Evolutionary conservation across 2,888 invertebrate genomes (phyloP).

Genomic region (Oxytorus armatus): DNA sequence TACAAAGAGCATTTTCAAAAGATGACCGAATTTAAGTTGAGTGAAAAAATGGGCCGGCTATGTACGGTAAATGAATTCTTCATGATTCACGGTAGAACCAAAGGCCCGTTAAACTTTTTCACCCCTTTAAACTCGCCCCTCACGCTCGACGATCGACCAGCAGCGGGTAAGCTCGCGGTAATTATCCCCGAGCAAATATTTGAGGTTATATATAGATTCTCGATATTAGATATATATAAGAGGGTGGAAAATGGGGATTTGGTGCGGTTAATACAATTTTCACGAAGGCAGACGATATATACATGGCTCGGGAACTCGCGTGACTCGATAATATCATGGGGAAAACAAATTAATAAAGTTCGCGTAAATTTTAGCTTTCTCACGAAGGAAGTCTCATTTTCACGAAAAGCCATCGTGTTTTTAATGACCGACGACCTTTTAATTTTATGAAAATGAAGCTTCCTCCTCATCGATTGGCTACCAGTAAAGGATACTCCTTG

Average conservation of each 20-base stretch:
- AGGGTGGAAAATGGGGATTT: conserved; percentile 40
- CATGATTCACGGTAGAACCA: conserved; percentile 15
- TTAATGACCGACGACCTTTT: no score
- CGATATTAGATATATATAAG: conserved; percentile 52
- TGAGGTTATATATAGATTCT: conserved; percentile 66
- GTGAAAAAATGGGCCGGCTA: conserved; percentile 41
- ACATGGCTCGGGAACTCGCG: no score
- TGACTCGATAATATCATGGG: no score
- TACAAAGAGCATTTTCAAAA: conserved; percentile 47
- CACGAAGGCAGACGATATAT: conserved; percentile 1
- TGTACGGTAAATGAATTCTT: conserved; percentile 62
- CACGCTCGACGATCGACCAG: conserved; percentile 55
- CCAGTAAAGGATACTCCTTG: no score
- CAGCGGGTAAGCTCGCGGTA: conserved; percentile 63
- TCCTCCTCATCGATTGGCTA: no score
- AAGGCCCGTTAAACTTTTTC: conserved; percentile 57
- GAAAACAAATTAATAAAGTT: no score
- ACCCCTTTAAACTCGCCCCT: conserved; percentile 51
- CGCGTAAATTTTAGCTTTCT: no score
- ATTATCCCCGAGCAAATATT: conserved; percentile 73
- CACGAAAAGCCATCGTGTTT: no score
- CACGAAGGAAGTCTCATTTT: no score
- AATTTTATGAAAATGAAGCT: no score
- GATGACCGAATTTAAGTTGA: conserved; percentile 52
- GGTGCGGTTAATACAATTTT: conserved; percentile 33